A percentile compares a stretch with the other conserved stretches of the same genome.
These are phyloP conservation scores for Gasterosteus nipponicus DNA, from an alignment of 2,113 vertebrate genomes.

Conservation along the genomic window DNA sequence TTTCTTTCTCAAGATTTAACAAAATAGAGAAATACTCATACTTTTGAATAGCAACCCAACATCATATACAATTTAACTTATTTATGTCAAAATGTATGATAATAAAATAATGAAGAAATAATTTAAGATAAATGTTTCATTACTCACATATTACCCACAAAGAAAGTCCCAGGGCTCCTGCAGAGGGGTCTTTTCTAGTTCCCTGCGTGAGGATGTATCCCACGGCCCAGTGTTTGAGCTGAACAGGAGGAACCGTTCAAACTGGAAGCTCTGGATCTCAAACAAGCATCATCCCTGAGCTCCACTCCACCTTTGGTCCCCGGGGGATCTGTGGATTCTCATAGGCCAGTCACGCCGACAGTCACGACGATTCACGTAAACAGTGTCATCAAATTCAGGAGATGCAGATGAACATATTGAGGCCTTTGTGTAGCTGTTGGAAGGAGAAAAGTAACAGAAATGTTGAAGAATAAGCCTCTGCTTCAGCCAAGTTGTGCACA, in stretches of 20 bases:
- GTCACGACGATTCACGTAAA: slow-evolving; percentile 3
- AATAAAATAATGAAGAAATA: not conserved
- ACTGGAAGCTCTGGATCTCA: slow-evolving; percentile 50
- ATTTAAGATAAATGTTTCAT: not conserved
- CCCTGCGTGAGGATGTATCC: slow-evolving; percentile 64
- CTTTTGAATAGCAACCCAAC: not conserved
- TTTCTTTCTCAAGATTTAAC: not conserved
- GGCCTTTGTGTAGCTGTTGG: not conserved
- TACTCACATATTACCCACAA: slow-evolving; percentile 78
- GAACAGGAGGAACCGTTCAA: slow-evolving; percentile 72
- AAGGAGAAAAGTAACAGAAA: not conserved
- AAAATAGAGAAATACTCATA: not conserved
- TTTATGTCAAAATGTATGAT: not conserved
- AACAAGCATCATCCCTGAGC: slow-evolving; percentile 68
- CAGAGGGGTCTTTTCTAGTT: slow-evolving; percentile 60
- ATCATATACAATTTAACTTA: not conserved
- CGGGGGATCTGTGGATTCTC: slow-evolving; percentile 71
- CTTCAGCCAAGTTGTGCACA: not conserved
- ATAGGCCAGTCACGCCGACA: slow-evolving; percentile 52
- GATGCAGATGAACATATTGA: slow-evolving; percentile 23
- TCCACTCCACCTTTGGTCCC: slow-evolving; percentile 82
- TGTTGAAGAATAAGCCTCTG: not conserved
- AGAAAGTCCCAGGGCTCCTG: slow-evolving; percentile 43
- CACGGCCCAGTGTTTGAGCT: slow-evolving; percentile 60
- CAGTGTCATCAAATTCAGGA: slow-evolving; percentile 8